Percentiles rank a stretch among this genome's conserved stretches.
phyloP scores from a whole-genome alignment of 2,113 vertebrate species.

The Xyliphius kryptos region DNA sequence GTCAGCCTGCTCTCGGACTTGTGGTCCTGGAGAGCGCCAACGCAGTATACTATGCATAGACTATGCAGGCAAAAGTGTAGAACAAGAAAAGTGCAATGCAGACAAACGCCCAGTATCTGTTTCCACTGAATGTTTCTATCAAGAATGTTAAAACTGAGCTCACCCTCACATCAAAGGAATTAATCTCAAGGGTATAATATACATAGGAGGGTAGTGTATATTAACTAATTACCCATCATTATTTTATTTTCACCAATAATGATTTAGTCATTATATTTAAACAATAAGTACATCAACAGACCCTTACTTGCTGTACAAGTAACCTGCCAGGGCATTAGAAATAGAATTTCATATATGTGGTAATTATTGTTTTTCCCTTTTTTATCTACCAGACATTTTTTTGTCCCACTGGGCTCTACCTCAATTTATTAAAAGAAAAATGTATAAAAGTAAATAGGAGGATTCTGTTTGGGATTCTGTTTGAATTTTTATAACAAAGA shows the following conservation, averaged over 20 bases:
- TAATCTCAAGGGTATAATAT: background rate
- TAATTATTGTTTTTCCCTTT: slow-evolving; percentile 46
- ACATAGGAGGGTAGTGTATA: slow-evolving; percentile 16
- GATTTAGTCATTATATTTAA: slow-evolving; percentile 27
- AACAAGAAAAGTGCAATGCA: slow-evolving; percentile 65
- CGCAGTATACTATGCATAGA: slow-evolving; percentile 71
- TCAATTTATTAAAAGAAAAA: slow-evolving; percentile 61
- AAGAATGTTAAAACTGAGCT: slow-evolving; percentile 62
- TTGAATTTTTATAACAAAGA: slow-evolving; percentile 40
- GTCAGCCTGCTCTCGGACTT: slow-evolving; percentile 77
- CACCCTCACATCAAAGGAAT: slow-evolving; percentile 3
- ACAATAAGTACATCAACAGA: slow-evolving; percentile 37
- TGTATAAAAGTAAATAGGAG: slow-evolving; percentile 41
- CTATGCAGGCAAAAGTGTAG: slow-evolving; percentile 62
- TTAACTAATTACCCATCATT: background rate
- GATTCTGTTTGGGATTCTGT: slow-evolving; percentile 50
- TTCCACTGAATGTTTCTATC: slow-evolving; percentile 57
- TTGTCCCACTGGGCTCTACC: slow-evolving; percentile 79
- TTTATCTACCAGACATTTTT: slow-evolving; percentile 60
- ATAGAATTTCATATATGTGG: slow-evolving; percentile 38
- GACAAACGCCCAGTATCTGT: slow-evolving; percentile 53
- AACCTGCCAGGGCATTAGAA: slow-evolving; percentile 44
- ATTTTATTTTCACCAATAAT: slow-evolving; percentile 25
- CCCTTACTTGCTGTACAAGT: slow-evolving; percentile 39
- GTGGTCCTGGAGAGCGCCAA: slow-evolving; percentile 65